Evolutionary conservation across 2,888 invertebrate genomes (phyloP).

Genomic region (Uropetala carovei): DNA sequence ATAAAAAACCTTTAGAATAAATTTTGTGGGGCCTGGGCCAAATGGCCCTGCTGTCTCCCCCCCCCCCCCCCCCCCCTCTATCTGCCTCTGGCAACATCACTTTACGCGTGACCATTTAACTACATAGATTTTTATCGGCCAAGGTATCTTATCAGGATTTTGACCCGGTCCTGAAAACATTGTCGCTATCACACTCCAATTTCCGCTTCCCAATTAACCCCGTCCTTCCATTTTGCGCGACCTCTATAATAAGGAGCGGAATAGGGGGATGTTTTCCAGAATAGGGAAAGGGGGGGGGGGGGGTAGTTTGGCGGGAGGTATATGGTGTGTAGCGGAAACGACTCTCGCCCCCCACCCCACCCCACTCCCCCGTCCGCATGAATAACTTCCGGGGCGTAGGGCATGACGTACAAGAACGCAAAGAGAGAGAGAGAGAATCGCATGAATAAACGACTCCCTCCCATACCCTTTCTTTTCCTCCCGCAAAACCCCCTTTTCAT

Average conservation of each 20-base stretch:
- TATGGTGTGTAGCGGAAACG: background rate
- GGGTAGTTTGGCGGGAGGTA: background rate
- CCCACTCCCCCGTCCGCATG: background rate
- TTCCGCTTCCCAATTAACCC: slow-evolving; percentile 6
- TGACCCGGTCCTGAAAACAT: background rate
- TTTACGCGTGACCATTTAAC: no score
- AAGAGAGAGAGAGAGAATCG: slow-evolving; percentile 3
- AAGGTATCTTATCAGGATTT: background rate
- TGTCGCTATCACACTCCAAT: background rate
- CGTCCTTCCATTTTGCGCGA: background rate
- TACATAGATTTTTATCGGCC: background rate
- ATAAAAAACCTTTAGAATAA: no score
- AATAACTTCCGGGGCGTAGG: slow-evolving; percentile 3
- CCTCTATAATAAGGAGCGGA: no score
- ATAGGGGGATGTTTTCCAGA: no score
- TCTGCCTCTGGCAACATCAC: no score
- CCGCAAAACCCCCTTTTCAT: no score
- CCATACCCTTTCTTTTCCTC: no score
- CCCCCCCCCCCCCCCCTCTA: no score
- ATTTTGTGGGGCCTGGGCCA: no score
- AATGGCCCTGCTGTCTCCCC: no score
- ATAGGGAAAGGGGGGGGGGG: background rate
- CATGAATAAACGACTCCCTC: slow-evolving; percentile 1
- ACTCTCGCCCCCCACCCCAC: background rate
- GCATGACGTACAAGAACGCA: background rate